phyloP scores from a whole-genome alignment of 2,113 vertebrate species.

The Cyphomyrus discorhynchus region DNA sequence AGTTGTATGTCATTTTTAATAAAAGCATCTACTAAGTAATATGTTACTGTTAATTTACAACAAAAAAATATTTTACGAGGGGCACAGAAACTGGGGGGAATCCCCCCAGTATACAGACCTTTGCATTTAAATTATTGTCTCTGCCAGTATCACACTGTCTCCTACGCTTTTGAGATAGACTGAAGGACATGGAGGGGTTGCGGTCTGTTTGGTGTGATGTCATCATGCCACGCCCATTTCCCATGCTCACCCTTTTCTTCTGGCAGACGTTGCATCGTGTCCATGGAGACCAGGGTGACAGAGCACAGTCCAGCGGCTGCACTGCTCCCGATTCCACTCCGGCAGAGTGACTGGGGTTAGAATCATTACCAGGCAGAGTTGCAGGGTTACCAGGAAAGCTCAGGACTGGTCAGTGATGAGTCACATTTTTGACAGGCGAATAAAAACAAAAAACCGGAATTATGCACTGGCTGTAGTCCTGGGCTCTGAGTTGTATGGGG shows the following conservation, averaged over 20 bases:
- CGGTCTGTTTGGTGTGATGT: background rate
- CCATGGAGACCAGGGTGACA: constrained; percentile 81
- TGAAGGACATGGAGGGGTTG: constrained; percentile 21
- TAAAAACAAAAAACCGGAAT: background rate
- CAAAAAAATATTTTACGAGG: background rate
- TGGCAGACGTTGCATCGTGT: constrained; percentile 77
- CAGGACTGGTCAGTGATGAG: background rate
- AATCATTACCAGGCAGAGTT: background rate
- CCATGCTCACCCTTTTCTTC: constrained; percentile 71
- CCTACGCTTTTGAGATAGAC: background rate
- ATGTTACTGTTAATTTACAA: background rate
- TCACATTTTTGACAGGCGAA: background rate
- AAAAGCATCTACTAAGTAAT: background rate
- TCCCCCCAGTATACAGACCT: background rate
- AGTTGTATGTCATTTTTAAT: background rate
- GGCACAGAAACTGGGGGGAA: background rate
- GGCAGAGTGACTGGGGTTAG: background rate
- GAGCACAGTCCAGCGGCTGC: constrained; percentile 63
- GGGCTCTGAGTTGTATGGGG: background rate
- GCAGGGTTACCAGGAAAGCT: background rate
- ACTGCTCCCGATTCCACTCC: background rate
- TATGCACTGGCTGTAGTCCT: background rate
- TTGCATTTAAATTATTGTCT: background rate
- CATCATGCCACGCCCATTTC: background rate
- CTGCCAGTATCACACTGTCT: background rate